These are phyloP conservation scores for Perdita meconis DNA, from an alignment of 2,888 invertebrate genomes.

Conservation along the genomic window DNA sequence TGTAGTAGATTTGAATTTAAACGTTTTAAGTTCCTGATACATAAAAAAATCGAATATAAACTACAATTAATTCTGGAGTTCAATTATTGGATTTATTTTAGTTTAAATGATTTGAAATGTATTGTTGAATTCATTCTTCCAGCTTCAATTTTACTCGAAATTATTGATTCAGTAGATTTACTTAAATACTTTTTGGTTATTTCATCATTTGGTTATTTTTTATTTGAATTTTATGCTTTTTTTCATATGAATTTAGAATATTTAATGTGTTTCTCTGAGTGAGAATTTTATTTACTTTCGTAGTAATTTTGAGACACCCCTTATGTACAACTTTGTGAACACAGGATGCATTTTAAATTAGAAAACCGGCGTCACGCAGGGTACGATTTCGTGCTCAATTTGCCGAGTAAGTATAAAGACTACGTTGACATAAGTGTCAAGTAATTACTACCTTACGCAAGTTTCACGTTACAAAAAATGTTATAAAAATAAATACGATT, in stretches of 20 bases:
- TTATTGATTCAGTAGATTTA: background rate
- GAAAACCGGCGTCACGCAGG: no score
- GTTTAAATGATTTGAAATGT: background rate
- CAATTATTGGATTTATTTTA: background rate
- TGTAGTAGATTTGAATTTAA: background rate
- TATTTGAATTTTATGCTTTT: background rate
- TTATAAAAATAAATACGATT: background rate
- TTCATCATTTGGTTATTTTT: background rate
- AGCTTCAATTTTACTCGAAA: background rate
- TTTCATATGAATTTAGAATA: background rate
- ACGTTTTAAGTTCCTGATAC: no score
- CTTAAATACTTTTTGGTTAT: background rate
- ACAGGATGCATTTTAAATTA: no score
- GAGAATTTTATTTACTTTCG: background rate
- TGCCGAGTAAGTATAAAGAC: no score
- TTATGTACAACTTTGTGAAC: slow-evolving; percentile 5
- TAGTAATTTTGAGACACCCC: slow-evolving; percentile 1
- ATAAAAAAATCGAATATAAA: no score
- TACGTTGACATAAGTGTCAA: background rate
- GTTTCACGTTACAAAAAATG: background rate
- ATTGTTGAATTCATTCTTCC: no score
- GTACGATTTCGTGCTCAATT: no score
- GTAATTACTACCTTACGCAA: no score
- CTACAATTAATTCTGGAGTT: no score
- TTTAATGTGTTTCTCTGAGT: background rate